Base-by-base conservation (phyloP, 2,797 vertebrate genomes). In the Nyctalus aviator region DNA sequence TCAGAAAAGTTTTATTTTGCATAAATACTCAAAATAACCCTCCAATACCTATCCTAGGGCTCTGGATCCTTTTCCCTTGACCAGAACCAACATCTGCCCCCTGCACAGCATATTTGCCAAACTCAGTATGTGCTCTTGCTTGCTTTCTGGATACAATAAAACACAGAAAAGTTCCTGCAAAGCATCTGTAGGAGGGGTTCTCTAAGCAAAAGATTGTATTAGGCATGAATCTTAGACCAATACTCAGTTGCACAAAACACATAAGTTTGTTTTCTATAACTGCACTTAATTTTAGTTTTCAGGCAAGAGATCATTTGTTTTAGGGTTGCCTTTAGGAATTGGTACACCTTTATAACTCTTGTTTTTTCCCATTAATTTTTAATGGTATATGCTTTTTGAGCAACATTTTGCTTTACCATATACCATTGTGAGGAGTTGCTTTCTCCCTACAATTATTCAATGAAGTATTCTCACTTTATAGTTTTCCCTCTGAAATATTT, bases 241-340 rank as follows among this genome's bases (percentile, higher is more conserved):
- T 72, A 93, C 6, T 90, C 10, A 79, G 7, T 57, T 64, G 82
- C 25, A 2, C 6, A 94, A 64, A 94, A 81, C 8, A 11, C 13
- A 32, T 9, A 76, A n/a, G 59, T 90, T 84, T 84, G 25, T 87
- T 90, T 93, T 77, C 23, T 84, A 14, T 44, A 89, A 72, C 18
- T 85, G 14, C 1, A 75, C 2, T 79, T 76, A 46, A 46, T 91
- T 95, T 79, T 72, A 66, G 64, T 85, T 93, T 83, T 46, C n/a
- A 84, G 18, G 12, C 6, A 82, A 75, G 25, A 73, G 30, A 44
- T 71, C 37, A 78, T 37, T 82, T 90, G 10, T 50, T 48, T 68
- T 77, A 62, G 12, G 57, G 71, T 20, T 46, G 6, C 7, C 69
- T 10, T 86, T 55, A 92, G 30, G 23, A 82, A 85, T 90, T 48